Evolutionary conservation across 2,888 invertebrate genomes (phyloP).

Genomic region (Timema podura): DNA sequence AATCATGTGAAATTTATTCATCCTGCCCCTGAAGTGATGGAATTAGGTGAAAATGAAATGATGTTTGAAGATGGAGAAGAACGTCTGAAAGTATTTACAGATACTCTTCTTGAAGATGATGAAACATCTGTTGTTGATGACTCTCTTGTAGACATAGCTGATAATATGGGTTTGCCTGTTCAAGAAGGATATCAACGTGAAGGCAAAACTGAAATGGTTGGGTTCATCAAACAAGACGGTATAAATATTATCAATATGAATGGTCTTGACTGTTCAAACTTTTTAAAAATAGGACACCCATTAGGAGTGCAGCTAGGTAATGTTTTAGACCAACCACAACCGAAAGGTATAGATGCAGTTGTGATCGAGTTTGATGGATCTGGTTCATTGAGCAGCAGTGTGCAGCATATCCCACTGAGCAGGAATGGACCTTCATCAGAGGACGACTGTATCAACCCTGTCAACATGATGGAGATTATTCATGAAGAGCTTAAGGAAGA

Average conservation of each 20-base stretch:
- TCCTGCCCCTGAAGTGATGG: slow-evolving; percentile 30
- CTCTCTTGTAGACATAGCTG: too few relatives aligned
- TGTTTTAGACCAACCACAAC: not conserved
- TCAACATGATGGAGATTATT: too few relatives aligned
- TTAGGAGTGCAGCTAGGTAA: not conserved
- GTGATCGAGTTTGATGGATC: slow-evolving; percentile 21
- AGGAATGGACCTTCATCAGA: too few relatives aligned
- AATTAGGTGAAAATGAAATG: slow-evolving; percentile 15
- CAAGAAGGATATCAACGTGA: too few relatives aligned
- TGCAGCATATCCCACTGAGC: not conserved
- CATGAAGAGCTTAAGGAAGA: not conserved
- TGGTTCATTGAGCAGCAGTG: not conserved
- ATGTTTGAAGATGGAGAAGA: slow-evolving; percentile 19
- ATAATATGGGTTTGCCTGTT: not conserved
- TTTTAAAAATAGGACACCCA: slow-evolving; percentile 15
- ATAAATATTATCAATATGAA: slow-evolving; percentile 16
- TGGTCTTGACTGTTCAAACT: slow-evolving; percentile 9
- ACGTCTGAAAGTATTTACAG: slow-evolving; percentile 13
- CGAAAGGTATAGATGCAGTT: slow-evolving; percentile 19
- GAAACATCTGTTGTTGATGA: slow-evolving; percentile 21
- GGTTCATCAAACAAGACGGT: slow-evolving; percentile 3
- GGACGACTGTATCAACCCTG: too few relatives aligned
- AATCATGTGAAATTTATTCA: slow-evolving; percentile 38
- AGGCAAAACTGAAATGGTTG: too few relatives aligned
- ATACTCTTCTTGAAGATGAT: slow-evolving; percentile 23